Conservation (phyloP, 2,113 vertebrate genomes). For the Lamprotornis superbus region DNA sequence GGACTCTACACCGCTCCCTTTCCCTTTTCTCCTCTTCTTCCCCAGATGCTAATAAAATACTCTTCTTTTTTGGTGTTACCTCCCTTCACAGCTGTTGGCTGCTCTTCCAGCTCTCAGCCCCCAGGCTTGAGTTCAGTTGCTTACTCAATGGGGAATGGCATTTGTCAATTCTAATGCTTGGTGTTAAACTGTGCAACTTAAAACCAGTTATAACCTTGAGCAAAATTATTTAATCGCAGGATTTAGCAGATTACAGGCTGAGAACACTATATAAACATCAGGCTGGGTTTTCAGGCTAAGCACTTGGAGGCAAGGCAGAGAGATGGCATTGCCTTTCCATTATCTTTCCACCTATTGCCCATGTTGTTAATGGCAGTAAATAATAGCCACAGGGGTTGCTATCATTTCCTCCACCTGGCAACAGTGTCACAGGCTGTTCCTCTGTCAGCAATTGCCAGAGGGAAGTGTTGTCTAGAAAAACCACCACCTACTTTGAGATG, state of each 20-base stretch:
- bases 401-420: not conserved
- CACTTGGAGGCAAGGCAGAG: not conserved
- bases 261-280: conserved; percentile 15
- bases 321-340: not conserved
- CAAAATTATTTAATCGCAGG: conserved; percentile 10
- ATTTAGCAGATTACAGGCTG: conserved; percentile 46
- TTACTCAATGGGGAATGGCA: not conserved
- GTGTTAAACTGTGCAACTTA: not conserved
- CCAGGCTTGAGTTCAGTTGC: not conserved
- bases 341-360: not conserved
- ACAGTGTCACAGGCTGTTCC: not conserved
- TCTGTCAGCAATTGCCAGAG: conserved; percentile 13
- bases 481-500: not conserved
- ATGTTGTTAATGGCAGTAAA: not conserved
- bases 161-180: not conserved
- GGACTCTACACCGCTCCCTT: not conserved
- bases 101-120: not conserved
- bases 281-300: conserved; percentile 23
- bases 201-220: conserved; percentile 51
- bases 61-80: not conserved
- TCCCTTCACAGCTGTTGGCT: not conserved
- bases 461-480: not conserved
- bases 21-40: not conserved
- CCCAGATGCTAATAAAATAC: not conserved
- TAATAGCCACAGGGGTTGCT: conserved; percentile 19